These are phyloP conservation scores for Numenius arquata DNA, from an alignment of 2,113 vertebrate species.

Conservation along the genomic window DNA sequence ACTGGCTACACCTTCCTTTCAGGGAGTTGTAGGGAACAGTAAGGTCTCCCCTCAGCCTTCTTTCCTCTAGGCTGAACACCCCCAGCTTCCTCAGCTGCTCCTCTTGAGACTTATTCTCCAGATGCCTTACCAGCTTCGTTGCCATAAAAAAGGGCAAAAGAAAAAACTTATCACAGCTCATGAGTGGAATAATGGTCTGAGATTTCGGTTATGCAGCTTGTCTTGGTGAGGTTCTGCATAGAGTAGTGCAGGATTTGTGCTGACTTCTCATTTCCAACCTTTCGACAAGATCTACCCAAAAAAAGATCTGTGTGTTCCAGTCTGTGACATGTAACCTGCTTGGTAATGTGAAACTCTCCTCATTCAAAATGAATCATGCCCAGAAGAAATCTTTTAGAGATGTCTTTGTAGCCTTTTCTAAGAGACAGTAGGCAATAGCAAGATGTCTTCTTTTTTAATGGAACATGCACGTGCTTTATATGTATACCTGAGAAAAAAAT, in stretches of 20 bases:
- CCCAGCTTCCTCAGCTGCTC: too few species aligned
- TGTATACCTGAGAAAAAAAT: neutral
- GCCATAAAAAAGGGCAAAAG: too few species aligned
- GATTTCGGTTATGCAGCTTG: neutral
- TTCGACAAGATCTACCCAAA: neutral
- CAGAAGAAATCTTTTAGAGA: neutral
- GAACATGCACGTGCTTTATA: rapidly evolving
- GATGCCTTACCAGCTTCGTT: too few species aligned
- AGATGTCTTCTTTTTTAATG: neutral
- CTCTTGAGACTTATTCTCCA: too few species aligned
- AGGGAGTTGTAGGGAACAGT: too few species aligned
- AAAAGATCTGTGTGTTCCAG: neutral
- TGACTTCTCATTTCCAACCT: neutral
- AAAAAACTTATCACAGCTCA: neutral
- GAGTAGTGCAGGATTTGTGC: neutral
- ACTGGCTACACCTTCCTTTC: too few species aligned
- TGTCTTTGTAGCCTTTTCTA: neutral
- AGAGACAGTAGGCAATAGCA: neutral
- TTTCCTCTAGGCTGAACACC: too few species aligned
- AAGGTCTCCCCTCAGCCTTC: too few species aligned
- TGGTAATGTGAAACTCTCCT: neutral
- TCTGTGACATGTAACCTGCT: rapidly evolving
- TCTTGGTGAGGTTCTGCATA: neutral
- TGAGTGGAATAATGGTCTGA: neutral
- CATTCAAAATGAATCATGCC: neutral